Evolutionary conservation across 92 coral and sea anemone genomes (phyloP), one percentile per base, ranked within the genome.

Genomic region (Palythoa grandiflora): DNA sequence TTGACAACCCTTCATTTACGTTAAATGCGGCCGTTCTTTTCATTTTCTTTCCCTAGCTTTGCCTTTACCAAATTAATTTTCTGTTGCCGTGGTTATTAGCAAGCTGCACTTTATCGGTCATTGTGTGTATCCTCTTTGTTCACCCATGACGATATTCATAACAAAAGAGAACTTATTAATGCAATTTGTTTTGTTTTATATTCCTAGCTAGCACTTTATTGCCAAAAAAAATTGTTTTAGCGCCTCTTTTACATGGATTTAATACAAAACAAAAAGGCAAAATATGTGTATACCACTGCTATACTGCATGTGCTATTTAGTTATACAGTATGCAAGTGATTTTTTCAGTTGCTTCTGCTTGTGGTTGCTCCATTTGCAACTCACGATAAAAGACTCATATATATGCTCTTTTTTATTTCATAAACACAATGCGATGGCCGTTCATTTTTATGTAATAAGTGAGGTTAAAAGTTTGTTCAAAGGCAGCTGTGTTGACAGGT

Each of bases 401-500:
- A 10, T 17, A 63, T 63, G 60, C 15, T 38, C 37, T 81, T 44
- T 40, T 81, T 44, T 40, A 66, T 48, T 81, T 65, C 75, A 7
- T 11, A 65, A 81, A 65, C 75, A 59, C 38, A 66, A 81, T 65
- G 48, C 2, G 47, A 21, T 38, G 13, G 50, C 4, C 53, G 0
- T 14, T 78, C 52, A 66, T 66, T 81, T 28, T 3, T 12, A 2
- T 14, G 75, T 66, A 81, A 81, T 81, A 66, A 81, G 60, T 81
- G 75, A 20, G 75, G 60, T 65, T 37, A 19, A 48, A 47, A 80
- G 60, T 66, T 66, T 21, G 75, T 65, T 68, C 19, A 2, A 35
- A 48, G 5, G 75, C 85, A 80, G 85, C 86, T 81, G 86, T 81
- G 48, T 48, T 61, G 17, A 21, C 21, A 11, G 21, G 37, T 63